A percentile compares a stretch with the other conserved stretches of the same genome.
Evolutionary conservation across 2,888 invertebrate genomes (phyloP).

Genomic region (Tillus elongatus): DNA sequence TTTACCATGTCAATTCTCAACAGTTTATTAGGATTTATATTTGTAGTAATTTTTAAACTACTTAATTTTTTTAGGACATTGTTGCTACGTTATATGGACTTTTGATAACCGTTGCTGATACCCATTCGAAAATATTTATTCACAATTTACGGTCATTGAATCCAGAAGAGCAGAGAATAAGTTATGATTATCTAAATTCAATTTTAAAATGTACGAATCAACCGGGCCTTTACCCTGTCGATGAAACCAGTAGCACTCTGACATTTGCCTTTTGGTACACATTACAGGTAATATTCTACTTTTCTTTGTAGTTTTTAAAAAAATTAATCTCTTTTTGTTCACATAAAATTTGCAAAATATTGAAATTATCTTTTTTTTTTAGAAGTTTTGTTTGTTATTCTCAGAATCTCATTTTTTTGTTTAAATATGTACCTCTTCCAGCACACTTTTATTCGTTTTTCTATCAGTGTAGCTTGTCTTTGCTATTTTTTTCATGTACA

Average conservation of each 20-base stretch:
- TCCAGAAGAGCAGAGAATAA: conserved; percentile 46
- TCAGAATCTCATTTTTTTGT: too few species aligned
- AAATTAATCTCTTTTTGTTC: too few species aligned
- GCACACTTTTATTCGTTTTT: too few species aligned
- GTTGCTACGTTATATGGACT: conserved; percentile 58
- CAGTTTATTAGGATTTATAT: not conserved
- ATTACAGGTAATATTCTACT: conserved; percentile 57
- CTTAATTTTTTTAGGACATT: conserved; percentile 52
- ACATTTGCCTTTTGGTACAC: conserved; percentile 89
- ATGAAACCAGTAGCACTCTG: conserved; percentile 78
- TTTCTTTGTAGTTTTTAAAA: too few species aligned
- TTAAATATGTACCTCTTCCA: too few species aligned
- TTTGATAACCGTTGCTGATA: conserved; percentile 61
- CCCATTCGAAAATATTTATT: conserved; percentile 53
- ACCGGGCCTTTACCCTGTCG: conserved; percentile 76
- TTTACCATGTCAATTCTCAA: too few species aligned
- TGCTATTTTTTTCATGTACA: too few species aligned
- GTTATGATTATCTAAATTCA: conserved; percentile 57
- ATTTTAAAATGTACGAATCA: conserved; percentile 71
- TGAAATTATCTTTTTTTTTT: too few species aligned
- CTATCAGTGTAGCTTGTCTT: too few species aligned
- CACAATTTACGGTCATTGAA: conserved; percentile 44
- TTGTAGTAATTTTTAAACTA: not conserved
- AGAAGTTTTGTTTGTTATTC: too few species aligned
- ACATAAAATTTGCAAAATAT: too few species aligned